These are phyloP conservation scores for Malurus alboscapulatus DNA, from an alignment of 2,113 vertebrate species.

Conservation along the genomic window DNA sequence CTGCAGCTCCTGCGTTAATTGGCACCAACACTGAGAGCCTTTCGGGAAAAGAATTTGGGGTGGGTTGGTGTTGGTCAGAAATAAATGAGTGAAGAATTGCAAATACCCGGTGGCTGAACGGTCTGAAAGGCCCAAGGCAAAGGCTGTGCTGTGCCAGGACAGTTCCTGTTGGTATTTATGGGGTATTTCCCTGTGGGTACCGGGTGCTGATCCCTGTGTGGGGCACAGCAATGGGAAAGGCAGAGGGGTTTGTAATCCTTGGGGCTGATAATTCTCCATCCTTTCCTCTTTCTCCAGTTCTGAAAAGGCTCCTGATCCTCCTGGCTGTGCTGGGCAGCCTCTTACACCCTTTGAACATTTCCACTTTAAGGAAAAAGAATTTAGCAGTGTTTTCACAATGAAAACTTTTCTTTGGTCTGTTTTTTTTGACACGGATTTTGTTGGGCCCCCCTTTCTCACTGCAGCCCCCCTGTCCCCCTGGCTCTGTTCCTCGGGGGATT, in stretches of 20 bases:
- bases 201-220: rapidly evolving
- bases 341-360: not conserved
- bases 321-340: not conserved
- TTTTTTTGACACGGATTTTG: not conserved
- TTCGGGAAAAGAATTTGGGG: not conserved
- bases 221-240: rapidly evolving
- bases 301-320: not conserved
- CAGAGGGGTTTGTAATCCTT: not conserved
- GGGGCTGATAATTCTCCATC: not conserved
- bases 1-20: constrained; percentile 1
- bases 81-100: not conserved
- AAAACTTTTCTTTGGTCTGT: not conserved
- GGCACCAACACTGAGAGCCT: not conserved
- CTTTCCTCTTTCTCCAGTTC: not conserved
- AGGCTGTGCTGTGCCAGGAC: not conserved
- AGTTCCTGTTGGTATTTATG: rapidly evolving
- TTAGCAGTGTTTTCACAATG: not conserved
- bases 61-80: not conserved
- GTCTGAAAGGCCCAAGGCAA: not conserved
- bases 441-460: too few relatives aligned
- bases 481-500: too few relatives aligned
- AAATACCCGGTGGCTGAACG: rapidly evolving
- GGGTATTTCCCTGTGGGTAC: not conserved
- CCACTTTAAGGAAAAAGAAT: not conserved
- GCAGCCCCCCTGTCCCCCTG: too few relatives aligned